Percentiles rank a stretch among this genome's conserved stretches.
These are phyloP conservation scores for Amblyopsis hoosieri DNA, from an alignment of 2,797 vertebrate genomes.

Conservation along the genomic window DNA sequence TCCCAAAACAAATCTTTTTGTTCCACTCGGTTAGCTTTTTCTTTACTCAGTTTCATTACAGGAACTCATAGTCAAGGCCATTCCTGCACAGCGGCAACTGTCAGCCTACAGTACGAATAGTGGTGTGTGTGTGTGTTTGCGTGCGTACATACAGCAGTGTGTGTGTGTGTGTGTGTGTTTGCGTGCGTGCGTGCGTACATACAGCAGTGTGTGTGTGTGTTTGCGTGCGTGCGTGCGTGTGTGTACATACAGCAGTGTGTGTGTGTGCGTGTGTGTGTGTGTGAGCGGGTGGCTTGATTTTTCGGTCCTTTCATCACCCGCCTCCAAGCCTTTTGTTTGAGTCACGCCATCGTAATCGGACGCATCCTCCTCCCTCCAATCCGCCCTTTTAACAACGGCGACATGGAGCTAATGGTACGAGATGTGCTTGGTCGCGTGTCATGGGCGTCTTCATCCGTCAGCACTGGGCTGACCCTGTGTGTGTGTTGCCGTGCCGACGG, in stretches of 20 bases:
- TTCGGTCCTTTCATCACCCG: slow-evolving; percentile 28
- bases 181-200: too few relatives aligned
- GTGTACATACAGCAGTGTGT: not conserved
- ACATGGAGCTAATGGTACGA: slow-evolving; percentile 39
- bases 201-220: too few relatives aligned
- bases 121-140: too few relatives aligned
- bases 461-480: slow-evolving; percentile 20
- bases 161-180: slow-evolving; percentile 2
- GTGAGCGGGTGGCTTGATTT: slow-evolving; percentile 1
- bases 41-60: too few relatives aligned
- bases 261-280: not conserved
- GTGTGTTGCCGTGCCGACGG: slow-evolving; percentile 26
- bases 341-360: slow-evolving; percentile 20
- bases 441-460: slow-evolving; percentile 41
- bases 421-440: slow-evolving; percentile 26
- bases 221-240: not conserved
- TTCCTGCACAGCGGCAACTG: too few relatives aligned
- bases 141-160: too few relatives aligned
- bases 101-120: slow-evolving; percentile 6
- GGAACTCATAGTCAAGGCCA: too few relatives aligned
- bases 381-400: slow-evolving; percentile 24
- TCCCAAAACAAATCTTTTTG: too few relatives aligned
- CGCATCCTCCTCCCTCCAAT: too few relatives aligned
- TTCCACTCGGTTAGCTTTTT: too few relatives aligned
- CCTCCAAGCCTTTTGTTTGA: slow-evolving; percentile 24